These are phyloP conservation scores for Timema podura DNA, from an alignment of 2,888 invertebrate species.

Conservation along the genomic window DNA sequence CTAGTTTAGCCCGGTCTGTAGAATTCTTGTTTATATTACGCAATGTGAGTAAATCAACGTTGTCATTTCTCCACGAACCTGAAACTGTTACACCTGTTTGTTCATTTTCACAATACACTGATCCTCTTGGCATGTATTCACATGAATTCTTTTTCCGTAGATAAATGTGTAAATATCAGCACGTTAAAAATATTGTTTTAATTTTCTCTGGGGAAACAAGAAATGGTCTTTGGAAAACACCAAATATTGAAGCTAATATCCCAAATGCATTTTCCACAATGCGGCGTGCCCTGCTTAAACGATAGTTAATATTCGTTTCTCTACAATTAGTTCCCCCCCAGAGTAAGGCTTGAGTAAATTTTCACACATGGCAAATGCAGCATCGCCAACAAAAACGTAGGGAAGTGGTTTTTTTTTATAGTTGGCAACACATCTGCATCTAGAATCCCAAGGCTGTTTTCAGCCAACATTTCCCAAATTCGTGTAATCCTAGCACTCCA, in stretches of 20 bases:
- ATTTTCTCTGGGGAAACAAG: background rate
- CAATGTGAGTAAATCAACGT: background rate
- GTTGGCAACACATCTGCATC: no score
- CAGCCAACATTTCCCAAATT: no score
- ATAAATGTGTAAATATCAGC: background rate
- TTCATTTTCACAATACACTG: background rate
- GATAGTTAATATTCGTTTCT: no score
- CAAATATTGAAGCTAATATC: background rate
- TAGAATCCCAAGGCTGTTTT: no score
- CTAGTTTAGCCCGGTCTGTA: background rate
- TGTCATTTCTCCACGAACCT: background rate
- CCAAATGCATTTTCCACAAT: no score
- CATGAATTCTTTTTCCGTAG: background rate
- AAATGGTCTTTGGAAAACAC: slow-evolving; percentile 1
- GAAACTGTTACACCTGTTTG: background rate
- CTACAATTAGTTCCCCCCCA: no score
- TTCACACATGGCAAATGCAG: no score
- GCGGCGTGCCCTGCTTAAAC: no score
- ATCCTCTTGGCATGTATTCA: background rate
- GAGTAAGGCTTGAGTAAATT: no score
- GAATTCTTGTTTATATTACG: background rate
- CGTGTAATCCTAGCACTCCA: background rate
- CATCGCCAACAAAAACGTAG: no score
- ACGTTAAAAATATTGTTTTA: background rate
- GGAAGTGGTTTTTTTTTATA: no score